These are phyloP conservation scores for Erinaceus europaeus DNA, from an alignment of 2,113 vertebrate species.

Conservation along the genomic window DNA sequence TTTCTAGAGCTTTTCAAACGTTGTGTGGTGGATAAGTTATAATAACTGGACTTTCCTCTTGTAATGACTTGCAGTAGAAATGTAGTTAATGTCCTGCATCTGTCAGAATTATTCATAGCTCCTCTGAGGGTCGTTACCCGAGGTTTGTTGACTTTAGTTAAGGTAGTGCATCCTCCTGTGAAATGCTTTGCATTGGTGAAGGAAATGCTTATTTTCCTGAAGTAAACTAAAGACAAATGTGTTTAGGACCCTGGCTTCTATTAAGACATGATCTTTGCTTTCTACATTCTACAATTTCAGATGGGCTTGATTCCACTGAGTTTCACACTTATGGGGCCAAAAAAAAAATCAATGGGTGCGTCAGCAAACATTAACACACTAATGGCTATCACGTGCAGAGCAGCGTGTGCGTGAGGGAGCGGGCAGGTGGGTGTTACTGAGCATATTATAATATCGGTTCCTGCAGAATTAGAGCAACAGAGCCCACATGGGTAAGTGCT, in stretches of 20 bases:
- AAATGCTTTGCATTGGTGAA: background rate
- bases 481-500: background rate
- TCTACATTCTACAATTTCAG: background rate
- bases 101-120: conserved; percentile 7
- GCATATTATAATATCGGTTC: background rate
- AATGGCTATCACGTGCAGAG: background rate
- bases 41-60: conserved; percentile 13
- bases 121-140: background rate
- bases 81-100: background rate
- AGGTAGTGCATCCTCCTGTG: background rate
- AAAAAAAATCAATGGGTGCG: background rate
- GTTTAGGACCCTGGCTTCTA: background rate
- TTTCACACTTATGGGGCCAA: background rate
- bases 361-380: background rate
- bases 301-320: background rate
- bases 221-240: background rate
- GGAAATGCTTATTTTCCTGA: background rate
- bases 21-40: background rate
- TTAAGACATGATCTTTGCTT: conserved; percentile 32
- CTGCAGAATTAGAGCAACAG: background rate
- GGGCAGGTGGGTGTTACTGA: background rate
- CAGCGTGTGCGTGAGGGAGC: too few relatives aligned
- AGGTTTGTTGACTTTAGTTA: conserved; percentile 1
- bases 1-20: conserved; percentile 32
- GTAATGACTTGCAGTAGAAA: background rate